Base-by-base conservation (phyloP, 2,888 invertebrate species). In the Hoplodrina blanda region DNA sequence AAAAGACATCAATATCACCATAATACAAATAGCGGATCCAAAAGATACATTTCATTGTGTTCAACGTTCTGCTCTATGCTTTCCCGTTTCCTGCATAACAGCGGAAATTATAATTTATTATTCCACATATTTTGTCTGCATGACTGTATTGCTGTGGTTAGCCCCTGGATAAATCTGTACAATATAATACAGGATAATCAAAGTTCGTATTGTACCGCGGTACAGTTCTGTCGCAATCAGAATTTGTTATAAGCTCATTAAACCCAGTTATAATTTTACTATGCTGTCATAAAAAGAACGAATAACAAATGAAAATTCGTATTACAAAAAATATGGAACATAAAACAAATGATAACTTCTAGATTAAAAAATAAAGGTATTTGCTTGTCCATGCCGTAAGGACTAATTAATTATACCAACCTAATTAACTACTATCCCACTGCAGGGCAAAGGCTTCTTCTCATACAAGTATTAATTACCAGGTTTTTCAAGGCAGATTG, bases 81-180 rank as follows among this genome's bases (percentile, higher is more conserved):
- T 67, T 20, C 63, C 74, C 69, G 64, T 62, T 79, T 78, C 80
- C 61, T 71, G 70, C 8, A 46, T 65, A 73, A 73, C 41, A 44
- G 66, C 78, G 84, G 81, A 84, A 78, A 84, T 84, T 80, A 80
- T 84, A 76, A 84, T 80, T 83, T 80, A 84, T n/a, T 73, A 69
- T 59, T 74, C 25, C 73, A 75, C 68, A 78, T 84, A 83, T 84
- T 81, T 78, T 73, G 62, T 73, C n/a, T 52, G 61, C 55, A 78
- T 73, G n/a, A n/a, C n/a, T n/a, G 57, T 69, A 76, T 76, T 30
- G 57, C 53, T 78, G 67, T 50, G 72, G 82, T 80, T 55, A 25
- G 57, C 71, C 57, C 63, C 67, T 62, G 56, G 63, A 81, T 78
- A 76, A 74, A 74, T 81, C 60, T 64, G 15, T 25, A 69, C 67